These are phyloP conservation scores for Eudasyphora cyanicolor DNA, from an alignment of 2,888 invertebrate genomes.

Conservation along the genomic window DNA sequence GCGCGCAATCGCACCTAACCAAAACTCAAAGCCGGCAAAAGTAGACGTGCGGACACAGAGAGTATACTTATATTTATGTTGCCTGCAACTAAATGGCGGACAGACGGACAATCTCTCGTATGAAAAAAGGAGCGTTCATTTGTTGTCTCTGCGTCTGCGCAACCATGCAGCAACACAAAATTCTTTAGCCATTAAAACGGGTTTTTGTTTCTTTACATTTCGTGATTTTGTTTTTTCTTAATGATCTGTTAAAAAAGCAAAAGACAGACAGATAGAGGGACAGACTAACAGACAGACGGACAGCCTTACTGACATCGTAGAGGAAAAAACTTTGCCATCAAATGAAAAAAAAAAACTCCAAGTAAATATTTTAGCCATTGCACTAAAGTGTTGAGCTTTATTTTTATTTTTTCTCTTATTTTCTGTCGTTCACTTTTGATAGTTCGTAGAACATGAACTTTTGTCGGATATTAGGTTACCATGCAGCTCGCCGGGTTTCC, in stretches of 20 bases:
- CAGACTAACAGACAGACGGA: not conserved
- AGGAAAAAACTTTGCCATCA: not conserved
- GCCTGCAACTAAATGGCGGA: no score
- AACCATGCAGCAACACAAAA: slow-evolving; percentile 9
- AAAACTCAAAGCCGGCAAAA: no score
- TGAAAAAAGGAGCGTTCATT: no score
- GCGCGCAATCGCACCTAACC: not conserved
- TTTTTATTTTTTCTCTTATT: slow-evolving; percentile 24
- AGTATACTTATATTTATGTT: no score
- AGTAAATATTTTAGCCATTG: no score
- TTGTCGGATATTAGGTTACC: slow-evolving; percentile 10
- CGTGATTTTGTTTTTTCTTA: slow-evolving; percentile 47
- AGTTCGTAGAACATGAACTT: slow-evolving; percentile 26
- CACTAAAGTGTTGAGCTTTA: no score
- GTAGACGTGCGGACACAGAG: no score
- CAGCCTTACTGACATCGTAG: not conserved
- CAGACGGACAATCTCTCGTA: no score
- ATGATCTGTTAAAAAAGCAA: slow-evolving; percentile 37
- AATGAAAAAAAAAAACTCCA: not conserved
- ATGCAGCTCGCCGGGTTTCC: not conserved
- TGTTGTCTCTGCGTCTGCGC: no score
- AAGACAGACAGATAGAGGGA: slow-evolving; percentile 1
- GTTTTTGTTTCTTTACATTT: slow-evolving; percentile 48
- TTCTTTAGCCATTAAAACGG: slow-evolving; percentile 54
- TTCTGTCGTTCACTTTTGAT: not conserved